A percentile compares a stretch with the other conserved stretches of the same genome.
Conservation (phyloP, 2,113 vertebrate genomes). For the Cyanocitta stelleri region DNA sequence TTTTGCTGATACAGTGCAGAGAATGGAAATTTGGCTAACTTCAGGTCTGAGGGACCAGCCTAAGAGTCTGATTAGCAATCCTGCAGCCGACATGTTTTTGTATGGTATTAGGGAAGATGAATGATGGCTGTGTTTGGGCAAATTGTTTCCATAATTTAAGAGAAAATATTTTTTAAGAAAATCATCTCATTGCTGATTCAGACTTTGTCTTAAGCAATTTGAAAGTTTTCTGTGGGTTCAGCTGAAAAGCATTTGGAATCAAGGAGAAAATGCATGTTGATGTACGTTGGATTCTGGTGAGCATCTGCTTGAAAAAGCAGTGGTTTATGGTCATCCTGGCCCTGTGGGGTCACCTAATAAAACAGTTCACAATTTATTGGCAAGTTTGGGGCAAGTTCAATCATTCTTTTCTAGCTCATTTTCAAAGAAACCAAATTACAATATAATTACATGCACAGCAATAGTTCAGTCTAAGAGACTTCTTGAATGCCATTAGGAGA, state of each 20-base stretch:
- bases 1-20: not conserved
- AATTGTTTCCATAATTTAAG: not conserved
- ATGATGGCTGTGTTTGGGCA: not conserved
- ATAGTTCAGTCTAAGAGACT: not conserved
- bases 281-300: not conserved
- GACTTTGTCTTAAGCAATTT: not conserved
- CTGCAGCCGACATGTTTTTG: not conserved
- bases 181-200: not conserved
- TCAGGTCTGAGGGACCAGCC: not conserved
- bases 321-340: not conserved
- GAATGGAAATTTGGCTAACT: constrained; percentile 6
- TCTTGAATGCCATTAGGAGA: not conserved
- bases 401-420: not conserved
- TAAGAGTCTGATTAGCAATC: not conserved
- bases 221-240: not conserved
- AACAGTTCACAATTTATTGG: not conserved
- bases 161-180: not conserved
- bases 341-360: not conserved
- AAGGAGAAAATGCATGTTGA: not conserved
- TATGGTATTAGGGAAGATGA: not conserved
- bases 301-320: not conserved
- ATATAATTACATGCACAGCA: not conserved
- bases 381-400: not conserved
- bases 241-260: not conserved
- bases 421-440: not conserved